Evolutionary conservation across 2,113 vertebrate species (phyloP).

Genomic region (Centrocercus urophasianus): DNA sequence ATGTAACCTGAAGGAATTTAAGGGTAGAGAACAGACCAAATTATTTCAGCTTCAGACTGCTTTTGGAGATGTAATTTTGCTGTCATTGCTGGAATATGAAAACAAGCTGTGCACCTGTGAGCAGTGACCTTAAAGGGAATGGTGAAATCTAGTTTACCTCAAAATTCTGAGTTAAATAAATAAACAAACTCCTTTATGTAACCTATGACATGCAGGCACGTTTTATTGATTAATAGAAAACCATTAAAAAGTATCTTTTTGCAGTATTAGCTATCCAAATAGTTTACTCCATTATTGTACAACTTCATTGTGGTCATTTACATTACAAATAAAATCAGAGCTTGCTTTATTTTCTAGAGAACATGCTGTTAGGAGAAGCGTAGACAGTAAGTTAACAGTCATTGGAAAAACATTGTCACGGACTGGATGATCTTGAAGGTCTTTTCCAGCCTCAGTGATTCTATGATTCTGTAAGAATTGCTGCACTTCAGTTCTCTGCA

Average conservation of each 20-base stretch:
- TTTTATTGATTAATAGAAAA: neutral
- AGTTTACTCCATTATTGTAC: neutral
- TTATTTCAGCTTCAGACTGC: neutral
- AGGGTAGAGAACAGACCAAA: neutral
- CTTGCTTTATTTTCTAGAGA: neutral
- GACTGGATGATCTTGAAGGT: too few species aligned
- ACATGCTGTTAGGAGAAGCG: neutral
- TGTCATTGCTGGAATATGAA: neutral
- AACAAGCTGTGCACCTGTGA: neutral
- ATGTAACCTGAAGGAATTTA: neutral
- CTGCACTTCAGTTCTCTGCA: neutral
- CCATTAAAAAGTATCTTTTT: neutral
- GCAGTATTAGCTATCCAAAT: neutral
- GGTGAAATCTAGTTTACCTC: neutral
- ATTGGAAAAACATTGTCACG: neutral
- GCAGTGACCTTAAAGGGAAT: neutral
- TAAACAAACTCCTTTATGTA: neutral
- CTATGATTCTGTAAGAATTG: neutral
- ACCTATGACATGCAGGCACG: neutral
- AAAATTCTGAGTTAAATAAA: neutral
- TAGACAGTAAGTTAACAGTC: neutral
- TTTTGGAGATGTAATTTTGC: neutral
- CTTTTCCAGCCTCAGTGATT: too few species aligned
- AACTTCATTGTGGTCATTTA: neutral
- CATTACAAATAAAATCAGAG: neutral